Percentiles rank a stretch among this genome's conserved stretches.
These are phyloP conservation scores for Pseudorectes ferrugineus DNA, from an alignment of 2,113 vertebrate species.

Conservation along the genomic window DNA sequence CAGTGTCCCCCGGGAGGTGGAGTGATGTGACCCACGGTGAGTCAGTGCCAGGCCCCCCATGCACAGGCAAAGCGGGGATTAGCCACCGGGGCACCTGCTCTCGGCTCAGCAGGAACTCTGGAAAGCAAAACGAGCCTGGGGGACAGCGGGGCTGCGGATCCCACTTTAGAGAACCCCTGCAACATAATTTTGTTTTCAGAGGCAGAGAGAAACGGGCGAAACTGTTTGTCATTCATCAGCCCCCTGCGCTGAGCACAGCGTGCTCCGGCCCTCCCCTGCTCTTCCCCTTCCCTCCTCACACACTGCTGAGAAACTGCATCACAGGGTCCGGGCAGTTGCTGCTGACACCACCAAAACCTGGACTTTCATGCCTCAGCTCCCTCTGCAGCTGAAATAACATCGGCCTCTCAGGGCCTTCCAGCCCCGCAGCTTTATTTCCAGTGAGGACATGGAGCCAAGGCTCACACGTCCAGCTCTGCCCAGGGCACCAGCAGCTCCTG, in stretches of 20 bases:
- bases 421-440: not conserved
- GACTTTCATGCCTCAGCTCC: not conserved
- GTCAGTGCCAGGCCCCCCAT: not conserved
- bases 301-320: not conserved
- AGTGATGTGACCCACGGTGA: not conserved
- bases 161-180: not conserved
- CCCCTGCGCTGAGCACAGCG: not conserved
- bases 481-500: not conserved
- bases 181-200: not conserved
- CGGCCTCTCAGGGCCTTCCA: not conserved
- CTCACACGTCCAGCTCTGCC: not conserved
- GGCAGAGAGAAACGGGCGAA: not conserved
- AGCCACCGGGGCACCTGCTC: not conserved
- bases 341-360: conserved; percentile 45
- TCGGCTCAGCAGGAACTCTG: accelerated
- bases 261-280: not conserved
- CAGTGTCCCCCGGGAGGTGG: not conserved
- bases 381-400: conserved; percentile 37
- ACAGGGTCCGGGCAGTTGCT: not conserved
- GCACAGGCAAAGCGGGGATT: accelerated
- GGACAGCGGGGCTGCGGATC: not conserved
- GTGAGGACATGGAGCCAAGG: not conserved
- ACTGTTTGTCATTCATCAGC: not conserved
- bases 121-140: not conserved
- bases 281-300: not conserved